These are phyloP conservation scores for Girardia tigrina DNA, from an alignment of 2,888 invertebrate genomes.

Conservation along the genomic window DNA sequence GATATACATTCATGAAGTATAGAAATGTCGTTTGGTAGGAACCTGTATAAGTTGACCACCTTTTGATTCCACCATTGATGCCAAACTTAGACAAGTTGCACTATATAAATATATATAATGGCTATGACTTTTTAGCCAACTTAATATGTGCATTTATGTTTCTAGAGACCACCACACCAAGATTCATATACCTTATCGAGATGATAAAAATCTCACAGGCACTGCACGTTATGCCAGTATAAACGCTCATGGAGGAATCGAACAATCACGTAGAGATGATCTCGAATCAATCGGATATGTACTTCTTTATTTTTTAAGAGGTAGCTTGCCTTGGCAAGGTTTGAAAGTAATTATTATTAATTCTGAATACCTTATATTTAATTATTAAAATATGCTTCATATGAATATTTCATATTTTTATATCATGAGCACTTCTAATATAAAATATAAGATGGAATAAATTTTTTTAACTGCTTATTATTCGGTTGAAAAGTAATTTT, in stretches of 20 bases:
- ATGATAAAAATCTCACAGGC: conserved; percentile 41
- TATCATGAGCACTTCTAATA: no score
- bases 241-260: conserved; percentile 41
- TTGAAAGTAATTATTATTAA: conserved; percentile 39
- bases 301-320: conserved; percentile 41
- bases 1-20: no score
- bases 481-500: no score
- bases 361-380: no score
- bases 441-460: no score
- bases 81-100: neutral
- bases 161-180: conserved; percentile 51
- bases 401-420: no score
- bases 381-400: no score
- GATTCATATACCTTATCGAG: conserved; percentile 40
- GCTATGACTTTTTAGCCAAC: neutral
- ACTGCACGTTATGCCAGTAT: conserved; percentile 42
- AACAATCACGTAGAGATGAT: conserved; percentile 41
- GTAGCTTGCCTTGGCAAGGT: conserved; percentile 42
- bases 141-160: neutral
- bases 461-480: no score
- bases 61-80: neutral
- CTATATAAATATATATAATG: no score
- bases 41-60: no score
- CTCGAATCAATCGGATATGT: conserved; percentile 42
- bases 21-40: no score